Conservation (phyloP, 35 echinoderm and acorn worm genomes). For the Ophiothrix spiculata region DNA sequence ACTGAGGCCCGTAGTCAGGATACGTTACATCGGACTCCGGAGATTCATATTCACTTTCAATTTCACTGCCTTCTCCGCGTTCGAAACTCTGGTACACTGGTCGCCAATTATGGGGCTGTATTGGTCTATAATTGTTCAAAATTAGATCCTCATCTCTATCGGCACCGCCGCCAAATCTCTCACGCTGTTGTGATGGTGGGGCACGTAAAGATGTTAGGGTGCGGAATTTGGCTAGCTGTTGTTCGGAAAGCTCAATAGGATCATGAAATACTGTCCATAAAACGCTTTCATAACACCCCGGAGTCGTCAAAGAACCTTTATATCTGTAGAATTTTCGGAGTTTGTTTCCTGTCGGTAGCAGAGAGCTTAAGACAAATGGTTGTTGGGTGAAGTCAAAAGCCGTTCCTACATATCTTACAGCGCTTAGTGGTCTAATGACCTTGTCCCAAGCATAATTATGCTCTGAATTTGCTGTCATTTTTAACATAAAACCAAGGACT, state of each 20-base stretch:
- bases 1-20: too few relatives aligned
- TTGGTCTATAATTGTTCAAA: background rate
- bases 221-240: background rate
- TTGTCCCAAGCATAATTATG: background rate
- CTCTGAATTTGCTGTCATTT: background rate
- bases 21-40: too few relatives aligned
- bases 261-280: slow-evolving; percentile 74
- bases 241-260: slow-evolving; percentile 46
- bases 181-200: background rate
- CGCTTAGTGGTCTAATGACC: background rate
- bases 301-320: slow-evolving; percentile 68
- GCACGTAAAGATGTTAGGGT: background rate
- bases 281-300: slow-evolving; percentile 65
- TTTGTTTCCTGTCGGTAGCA: background rate
- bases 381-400: background rate
- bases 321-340: slow-evolving; percentile 54
- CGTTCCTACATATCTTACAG: background rate
- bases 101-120: background rate
- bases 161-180: background rate
- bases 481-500: slow-evolving; percentile 45
- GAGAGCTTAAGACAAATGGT: background rate
- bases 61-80: background rate
- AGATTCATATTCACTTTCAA: too few relatives aligned
- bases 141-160: background rate
- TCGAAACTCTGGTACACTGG: background rate